Evolutionary conservation across 2,888 invertebrate species (phyloP).

Genomic region (Nemapogon koenigi): DNA sequence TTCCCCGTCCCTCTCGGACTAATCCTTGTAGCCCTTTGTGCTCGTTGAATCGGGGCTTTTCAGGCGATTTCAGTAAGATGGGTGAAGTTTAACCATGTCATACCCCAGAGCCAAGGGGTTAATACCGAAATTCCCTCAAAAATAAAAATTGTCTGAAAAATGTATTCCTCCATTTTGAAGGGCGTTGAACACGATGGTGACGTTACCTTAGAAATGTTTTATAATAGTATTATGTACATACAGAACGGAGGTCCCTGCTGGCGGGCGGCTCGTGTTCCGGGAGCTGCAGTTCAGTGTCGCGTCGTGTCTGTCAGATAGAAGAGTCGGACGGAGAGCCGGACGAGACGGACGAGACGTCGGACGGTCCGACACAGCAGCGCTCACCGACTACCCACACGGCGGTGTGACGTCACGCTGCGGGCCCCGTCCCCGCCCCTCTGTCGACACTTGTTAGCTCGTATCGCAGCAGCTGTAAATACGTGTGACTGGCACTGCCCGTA

Average conservation of each 20-base stretch:
- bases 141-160: too few relatives aligned
- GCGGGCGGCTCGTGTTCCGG: constrained; percentile 19
- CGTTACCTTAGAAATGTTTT: not conserved
- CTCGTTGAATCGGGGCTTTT: too few relatives aligned
- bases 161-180: too few relatives aligned
- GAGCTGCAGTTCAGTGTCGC: constrained; percentile 87
- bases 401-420: constrained; percentile 18
- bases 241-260: constrained; percentile 69
- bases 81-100: too few relatives aligned
- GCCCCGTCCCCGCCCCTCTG: too few relatives aligned
- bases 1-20: too few relatives aligned
- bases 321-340: constrained; percentile 67
- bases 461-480: constrained; percentile 11
- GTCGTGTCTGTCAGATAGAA: constrained; percentile 91
- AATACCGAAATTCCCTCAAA: too few relatives aligned
- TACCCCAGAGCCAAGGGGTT: too few relatives aligned
- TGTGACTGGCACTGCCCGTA: too few relatives aligned
- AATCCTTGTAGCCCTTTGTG: too few relatives aligned
- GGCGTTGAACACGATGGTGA: too few relatives aligned
- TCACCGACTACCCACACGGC: constrained; percentile 15
- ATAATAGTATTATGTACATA: not conserved
- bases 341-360: constrained; percentile 59
- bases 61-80: too few relatives aligned
- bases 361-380: constrained; percentile 14
- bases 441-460: constrained; percentile 15